Evolutionary conservation across 2,888 invertebrate genomes (phyloP).

Genomic region (Eristalinus sepulchralis): DNA sequence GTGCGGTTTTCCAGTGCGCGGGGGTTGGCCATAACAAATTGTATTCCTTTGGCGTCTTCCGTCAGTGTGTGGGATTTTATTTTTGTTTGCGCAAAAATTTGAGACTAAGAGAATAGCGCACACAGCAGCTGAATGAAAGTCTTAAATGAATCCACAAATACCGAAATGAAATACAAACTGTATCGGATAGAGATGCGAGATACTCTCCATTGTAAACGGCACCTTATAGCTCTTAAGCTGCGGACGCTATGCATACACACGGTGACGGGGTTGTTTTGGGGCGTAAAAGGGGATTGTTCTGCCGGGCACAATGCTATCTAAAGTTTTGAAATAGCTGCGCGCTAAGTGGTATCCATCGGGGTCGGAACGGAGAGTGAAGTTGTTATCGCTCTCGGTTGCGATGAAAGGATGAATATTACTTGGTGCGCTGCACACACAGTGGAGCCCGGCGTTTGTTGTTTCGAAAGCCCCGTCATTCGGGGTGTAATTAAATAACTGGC

Average conservation of each 20-base stretch:
- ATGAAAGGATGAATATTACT: constrained; percentile 32
- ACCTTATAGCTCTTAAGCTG: not conserved
- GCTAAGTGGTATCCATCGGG: constrained; percentile 38
- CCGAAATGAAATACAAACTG: constrained; percentile 53
- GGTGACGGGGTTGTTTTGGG: not conserved
- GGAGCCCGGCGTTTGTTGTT: constrained; percentile 3
- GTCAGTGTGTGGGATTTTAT: not conserved
- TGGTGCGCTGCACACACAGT: not conserved
- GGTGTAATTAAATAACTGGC: constrained; percentile 52
- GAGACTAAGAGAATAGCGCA: not conserved
- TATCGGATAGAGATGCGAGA: not conserved
- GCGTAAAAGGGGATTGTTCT: not conserved
- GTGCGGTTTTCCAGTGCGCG: constrained; percentile 38
- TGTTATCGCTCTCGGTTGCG: constrained; percentile 38
- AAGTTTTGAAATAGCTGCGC: constrained; percentile 32
- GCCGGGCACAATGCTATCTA: not conserved
- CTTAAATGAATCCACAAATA: constrained; percentile 64
- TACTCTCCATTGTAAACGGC: constrained; percentile 6
- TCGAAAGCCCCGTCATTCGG: constrained; percentile 6
- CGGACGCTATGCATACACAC: not conserved
- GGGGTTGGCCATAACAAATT: constrained; percentile 39
- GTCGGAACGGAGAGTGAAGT: constrained; percentile 31
- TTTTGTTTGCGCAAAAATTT: not conserved
- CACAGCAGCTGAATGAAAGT: constrained; percentile 34
- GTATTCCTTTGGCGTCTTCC: constrained; percentile 22